phyloP scores from a whole-genome alignment of 2,888 invertebrate species.

The Steinernema carpocapsae region DNA sequence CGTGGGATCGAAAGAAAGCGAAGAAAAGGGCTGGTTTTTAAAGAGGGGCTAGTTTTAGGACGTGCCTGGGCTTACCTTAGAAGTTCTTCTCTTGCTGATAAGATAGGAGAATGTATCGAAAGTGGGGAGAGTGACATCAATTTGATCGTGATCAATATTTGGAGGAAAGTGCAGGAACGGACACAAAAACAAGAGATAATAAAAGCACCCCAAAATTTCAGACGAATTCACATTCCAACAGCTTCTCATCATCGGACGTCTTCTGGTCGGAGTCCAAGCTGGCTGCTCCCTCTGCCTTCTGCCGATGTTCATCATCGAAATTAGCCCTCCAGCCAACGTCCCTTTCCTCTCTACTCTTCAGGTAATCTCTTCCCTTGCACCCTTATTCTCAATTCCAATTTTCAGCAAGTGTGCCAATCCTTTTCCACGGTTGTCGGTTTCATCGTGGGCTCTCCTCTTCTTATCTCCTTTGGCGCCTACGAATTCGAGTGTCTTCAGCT shows the following conservation, averaged over 20 bases:
- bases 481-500: constrained; percentile 48
- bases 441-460: constrained; percentile 58
- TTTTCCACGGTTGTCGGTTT: constrained; percentile 63
- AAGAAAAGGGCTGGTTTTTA: too few species aligned
- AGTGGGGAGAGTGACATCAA: too few species aligned
- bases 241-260: constrained; percentile 56
- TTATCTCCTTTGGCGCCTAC: constrained; percentile 53
- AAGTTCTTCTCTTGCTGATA: too few species aligned
- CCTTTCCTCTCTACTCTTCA: constrained; percentile 62
- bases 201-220: too few species aligned
- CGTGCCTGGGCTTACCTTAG: too few species aligned
- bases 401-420: constrained; percentile 66
- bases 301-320: constrained; percentile 65
- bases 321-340: constrained; percentile 52
- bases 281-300: constrained; percentile 63
- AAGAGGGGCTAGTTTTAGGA: too few species aligned
- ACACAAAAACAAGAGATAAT: too few species aligned
- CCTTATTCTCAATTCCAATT: constrained; percentile 29
- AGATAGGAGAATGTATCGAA: too few species aligned
- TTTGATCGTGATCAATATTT: too few species aligned
- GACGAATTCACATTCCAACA: constrained; percentile 51
- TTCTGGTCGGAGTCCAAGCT: constrained; percentile 64
- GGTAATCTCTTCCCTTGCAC: constrained; percentile 40
- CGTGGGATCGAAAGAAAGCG: neutral
- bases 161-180: too few species aligned